Evolutionary conservation across 1,140 invertebrate genomes (phyloP).

Genomic region (Neocloeon triangulifer): DNA sequence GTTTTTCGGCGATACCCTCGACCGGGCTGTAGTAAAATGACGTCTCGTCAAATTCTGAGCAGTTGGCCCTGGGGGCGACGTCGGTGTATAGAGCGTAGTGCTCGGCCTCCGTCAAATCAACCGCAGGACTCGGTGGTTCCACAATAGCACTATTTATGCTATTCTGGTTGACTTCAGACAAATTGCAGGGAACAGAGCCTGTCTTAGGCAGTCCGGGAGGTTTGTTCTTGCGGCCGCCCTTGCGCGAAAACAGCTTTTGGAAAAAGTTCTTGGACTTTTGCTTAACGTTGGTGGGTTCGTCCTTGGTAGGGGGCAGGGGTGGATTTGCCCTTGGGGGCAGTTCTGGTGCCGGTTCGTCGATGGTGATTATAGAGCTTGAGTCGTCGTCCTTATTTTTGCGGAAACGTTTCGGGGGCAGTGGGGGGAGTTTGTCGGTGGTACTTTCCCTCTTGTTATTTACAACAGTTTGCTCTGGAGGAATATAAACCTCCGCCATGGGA

Average conservation of each 20-base stretch:
- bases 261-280: conserved; percentile 39
- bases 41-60: conserved; percentile 66
- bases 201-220: too few relatives aligned
- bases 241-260: conserved; percentile 32
- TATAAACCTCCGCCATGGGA: not conserved
- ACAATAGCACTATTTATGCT: too few relatives aligned
- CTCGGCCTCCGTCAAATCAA: conserved; percentile 58
- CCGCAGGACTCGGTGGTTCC: too few relatives aligned
- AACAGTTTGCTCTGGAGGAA: conserved; percentile 5
- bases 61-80: conserved; percentile 58
- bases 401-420: conserved; percentile 51
- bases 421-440: conserved; percentile 39
- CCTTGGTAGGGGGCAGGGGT: conserved; percentile 19
- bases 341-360: conserved; percentile 8
- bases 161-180: too few relatives aligned
- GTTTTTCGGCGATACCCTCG: conserved; percentile 23
- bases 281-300: conserved; percentile 24
- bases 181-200: too few relatives aligned
- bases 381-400: conserved; percentile 26
- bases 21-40: conserved; percentile 67
- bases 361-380: not conserved
- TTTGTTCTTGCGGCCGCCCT: conserved; percentile 1
- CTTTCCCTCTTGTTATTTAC: conserved; percentile 21
- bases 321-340: conserved; percentile 13
- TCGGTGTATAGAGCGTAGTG: conserved; percentile 66